A percentile compares a stretch with the other conserved stretches of the same genome.
Conservation (phyloP, 1,140 invertebrate genomes). For the Mya arenaria region DNA sequence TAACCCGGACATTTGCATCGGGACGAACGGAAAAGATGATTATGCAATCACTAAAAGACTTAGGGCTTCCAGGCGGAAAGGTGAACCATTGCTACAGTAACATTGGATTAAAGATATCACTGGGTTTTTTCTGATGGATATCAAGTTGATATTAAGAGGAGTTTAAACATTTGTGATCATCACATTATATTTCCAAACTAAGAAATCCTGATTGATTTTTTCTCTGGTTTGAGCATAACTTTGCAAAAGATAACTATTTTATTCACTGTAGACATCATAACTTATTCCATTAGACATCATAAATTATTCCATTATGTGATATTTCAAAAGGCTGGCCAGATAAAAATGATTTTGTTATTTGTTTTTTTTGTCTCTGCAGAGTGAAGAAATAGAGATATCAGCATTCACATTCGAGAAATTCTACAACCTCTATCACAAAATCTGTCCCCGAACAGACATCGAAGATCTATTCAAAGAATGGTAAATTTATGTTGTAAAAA, state of each 20-base stretch:
- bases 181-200: no score
- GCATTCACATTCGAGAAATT: slow-evolving; percentile 99
- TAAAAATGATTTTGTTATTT: no score
- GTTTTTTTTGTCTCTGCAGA: slow-evolving; percentile 73
- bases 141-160: no score
- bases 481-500: slow-evolving; percentile 84
- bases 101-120: neutral
- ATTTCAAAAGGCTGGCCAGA: no score
- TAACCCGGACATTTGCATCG: slow-evolving; percentile 98
- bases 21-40: slow-evolving; percentile 98
- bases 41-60: slow-evolving; percentile 97
- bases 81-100: no score
- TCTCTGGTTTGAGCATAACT: no score
- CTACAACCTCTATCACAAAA: slow-evolving; percentile 98
- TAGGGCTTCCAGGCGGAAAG: slow-evolving; percentile 97
- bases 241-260: no score
- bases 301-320: no score
- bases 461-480: slow-evolving; percentile 98
- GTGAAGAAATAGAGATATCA: slow-evolving; percentile 95
- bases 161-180: no score
- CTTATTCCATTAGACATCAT: no score
- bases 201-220: no score
- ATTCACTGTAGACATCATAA: no score
- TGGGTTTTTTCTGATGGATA: neutral
- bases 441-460: slow-evolving; percentile 99